Evolutionary conservation across 53 echinoderm and acorn worm species (phyloP), one percentile per base, ranked within the genome.

Genomic region (Apostichopus leukothele): DNA sequence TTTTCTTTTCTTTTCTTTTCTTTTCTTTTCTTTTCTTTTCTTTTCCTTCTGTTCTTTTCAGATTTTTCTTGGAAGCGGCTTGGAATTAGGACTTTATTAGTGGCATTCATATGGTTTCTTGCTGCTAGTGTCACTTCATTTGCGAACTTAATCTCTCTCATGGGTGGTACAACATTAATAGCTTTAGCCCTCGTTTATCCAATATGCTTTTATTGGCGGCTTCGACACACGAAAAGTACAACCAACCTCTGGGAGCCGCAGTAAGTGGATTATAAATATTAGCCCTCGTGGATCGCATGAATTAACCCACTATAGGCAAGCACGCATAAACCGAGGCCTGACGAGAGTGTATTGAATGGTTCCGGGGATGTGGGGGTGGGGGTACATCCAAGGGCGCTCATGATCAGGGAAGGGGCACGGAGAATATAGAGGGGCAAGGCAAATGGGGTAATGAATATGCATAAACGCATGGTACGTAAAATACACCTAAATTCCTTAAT

Each of bases 51-150:
- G 39, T 2, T 39, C 39, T 3, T n/a, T 6, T 19, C 67, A 85
- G 85, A 60, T 3, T 85, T 85, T 25, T 63, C 85, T 1, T 66
- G 66, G 85, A 21, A 50, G 27, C 66, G 85, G 14, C 9, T 85
- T 23, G 85, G 11, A 5, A 10, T 67, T 18, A 63, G 85, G 68
- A 27, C 85, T 0, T 67, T 67, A 6, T 11, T 85, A 7, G 50
- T 85, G 16, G 1, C 26, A 6, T 14, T 21, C 3, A 85, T 85
- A 22, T 67, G 66, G 85, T 85, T 85, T 18, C 5, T 67, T 11
- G 85, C 85, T 14, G 85, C 85, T 67, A 85, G 26, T 1, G 25
- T 85, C 57, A 67, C 68, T 8, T 85, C 68, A 5, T 85, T 85
- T 60, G 85, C 66, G 16, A 60, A 16, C 16, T 67, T 85, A n/a